Evolutionary conservation across 1,140 invertebrate species (phyloP), one percentile per base, ranked within the genome.

Genomic region (Conus betulinus): DNA sequence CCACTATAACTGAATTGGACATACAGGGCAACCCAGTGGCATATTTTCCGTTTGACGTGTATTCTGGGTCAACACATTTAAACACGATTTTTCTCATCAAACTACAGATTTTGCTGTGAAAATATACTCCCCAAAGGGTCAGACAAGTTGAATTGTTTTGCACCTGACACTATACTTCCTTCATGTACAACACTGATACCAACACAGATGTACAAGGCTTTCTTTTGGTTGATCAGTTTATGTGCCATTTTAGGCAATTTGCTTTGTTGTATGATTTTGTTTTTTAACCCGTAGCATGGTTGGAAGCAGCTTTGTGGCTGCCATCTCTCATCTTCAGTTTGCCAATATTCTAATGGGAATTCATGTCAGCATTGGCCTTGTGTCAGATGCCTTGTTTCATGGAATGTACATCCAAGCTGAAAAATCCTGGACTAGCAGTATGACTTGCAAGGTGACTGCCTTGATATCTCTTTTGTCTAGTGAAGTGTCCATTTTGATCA

Each of bases 201-300:
- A 23, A 90, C 87, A 20, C 84, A 90, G 25, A 27, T 91, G 17
- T 82, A 93, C 6, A 78, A 91, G 15, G 55, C 81, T 15, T 90
- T 89, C 79, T 57, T 93, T 15, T 93, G 93, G 93, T 81, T 93
- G 25, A 88, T 93, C 25, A 91, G 89, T 53, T 7, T 89, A 11
- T 25, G 82, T 39, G 89, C 92, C 10, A 51, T 92, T 20, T 13
- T 91, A 0, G 92, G 92, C 39, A 93, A 93, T 71, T 71, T 71
- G 17, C 20, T 71, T 71, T 71, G 13, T 20, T 20, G 11, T 20
- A 15, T 60, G 8, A 60, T 60, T 60, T 60, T 15, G 15, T 4
- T 8, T 60, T n/a, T 8, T 15, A 60, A 15, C 15, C 15, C 8
- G 15, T 11, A 60, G 15, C 57, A 15, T 60, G 8, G 8, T 60